Percentiles rank a stretch among this genome's conserved stretches.
Conservation (phyloP, 92 coral and sea anemone species). For the Scolanthus callimorphus region DNA sequence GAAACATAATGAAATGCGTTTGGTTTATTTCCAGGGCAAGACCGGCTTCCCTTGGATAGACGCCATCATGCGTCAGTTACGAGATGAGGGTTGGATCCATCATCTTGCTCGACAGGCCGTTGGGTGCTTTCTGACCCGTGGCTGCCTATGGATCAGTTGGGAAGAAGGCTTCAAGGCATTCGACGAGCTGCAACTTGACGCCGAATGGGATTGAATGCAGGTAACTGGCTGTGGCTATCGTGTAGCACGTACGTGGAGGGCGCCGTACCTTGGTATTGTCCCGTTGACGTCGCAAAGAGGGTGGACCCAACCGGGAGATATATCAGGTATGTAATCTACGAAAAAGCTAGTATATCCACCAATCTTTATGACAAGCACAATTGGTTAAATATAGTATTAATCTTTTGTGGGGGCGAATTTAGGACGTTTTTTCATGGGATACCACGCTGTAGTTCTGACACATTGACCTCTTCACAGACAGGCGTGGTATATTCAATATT, state of each 20-base stretch:
- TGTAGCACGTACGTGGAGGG: slow-evolving; percentile 60
- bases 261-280: slow-evolving; percentile 51
- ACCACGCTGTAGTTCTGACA: too few relatives aligned
- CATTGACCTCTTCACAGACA: too few relatives aligned
- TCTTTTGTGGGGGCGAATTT: too few relatives aligned
- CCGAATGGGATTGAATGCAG: slow-evolving; percentile 60
- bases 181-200: slow-evolving; percentile 70
- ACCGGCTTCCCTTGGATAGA: slow-evolving; percentile 89
- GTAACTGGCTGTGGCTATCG: slow-evolving; percentile 63
- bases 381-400: too few relatives aligned
- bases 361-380: too few relatives aligned
- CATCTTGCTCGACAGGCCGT: slow-evolving; percentile 67
- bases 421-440: too few relatives aligned
- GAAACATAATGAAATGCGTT: too few relatives aligned
- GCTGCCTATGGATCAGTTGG: slow-evolving; percentile 80
- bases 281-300: slow-evolving; percentile 65
- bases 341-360: too few relatives aligned
- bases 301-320: slow-evolving; percentile 63
- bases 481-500: too few relatives aligned
- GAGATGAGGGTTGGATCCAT: slow-evolving; percentile 70
- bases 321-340: too few relatives aligned
- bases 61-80: slow-evolving; percentile 69
- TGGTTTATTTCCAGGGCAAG: slow-evolving; percentile 39
- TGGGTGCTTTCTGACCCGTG: slow-evolving; percentile 73
- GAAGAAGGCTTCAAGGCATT: slow-evolving; percentile 75